A percentile compares a stretch with the other conserved stretches of the same genome.
Conservation (phyloP, 2,888 invertebrate species). For the Frankliniella fusca region DNA sequence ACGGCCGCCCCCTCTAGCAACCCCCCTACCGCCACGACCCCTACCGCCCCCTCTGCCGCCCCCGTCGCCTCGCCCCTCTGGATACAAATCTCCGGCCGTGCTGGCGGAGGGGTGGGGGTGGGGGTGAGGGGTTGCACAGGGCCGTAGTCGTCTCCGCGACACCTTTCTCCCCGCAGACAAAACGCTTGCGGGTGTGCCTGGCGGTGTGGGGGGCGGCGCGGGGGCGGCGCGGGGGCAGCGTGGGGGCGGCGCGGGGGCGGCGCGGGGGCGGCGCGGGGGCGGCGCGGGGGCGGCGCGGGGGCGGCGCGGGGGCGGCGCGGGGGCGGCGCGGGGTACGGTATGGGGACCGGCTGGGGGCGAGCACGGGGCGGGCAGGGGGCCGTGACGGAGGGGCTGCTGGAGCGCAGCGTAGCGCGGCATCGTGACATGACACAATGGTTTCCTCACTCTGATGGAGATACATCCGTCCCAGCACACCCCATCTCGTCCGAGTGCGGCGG, state of each 20-base stretch:
- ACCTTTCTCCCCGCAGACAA: slow-evolving; percentile 12
- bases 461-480: slow-evolving; percentile 15
- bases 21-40: neutral
- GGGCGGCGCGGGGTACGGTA: neutral
- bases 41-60: neutral
- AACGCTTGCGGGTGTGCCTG: slow-evolving; percentile 14
- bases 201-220: neutral
- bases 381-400: neutral
- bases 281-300: neutral
- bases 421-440: slow-evolving; percentile 19
- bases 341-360: neutral
- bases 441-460: slow-evolving; percentile 9
- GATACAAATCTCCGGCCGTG: slow-evolving; percentile 1
- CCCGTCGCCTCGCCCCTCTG: neutral
- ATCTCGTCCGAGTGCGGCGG: neutral
- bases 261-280: neutral
- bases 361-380: neutral
- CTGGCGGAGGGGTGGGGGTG: neutral
- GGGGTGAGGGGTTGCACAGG: neutral
- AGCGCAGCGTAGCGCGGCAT: neutral
- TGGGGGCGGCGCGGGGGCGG: neutral
- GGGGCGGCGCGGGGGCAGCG: neutral
- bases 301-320: neutral
- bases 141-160: slow-evolving; percentile 6
- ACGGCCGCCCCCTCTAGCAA: neutral